These are phyloP conservation scores for Calosoma granatense DNA, from an alignment of 1,140 invertebrate genomes.

Conservation along the genomic window DNA sequence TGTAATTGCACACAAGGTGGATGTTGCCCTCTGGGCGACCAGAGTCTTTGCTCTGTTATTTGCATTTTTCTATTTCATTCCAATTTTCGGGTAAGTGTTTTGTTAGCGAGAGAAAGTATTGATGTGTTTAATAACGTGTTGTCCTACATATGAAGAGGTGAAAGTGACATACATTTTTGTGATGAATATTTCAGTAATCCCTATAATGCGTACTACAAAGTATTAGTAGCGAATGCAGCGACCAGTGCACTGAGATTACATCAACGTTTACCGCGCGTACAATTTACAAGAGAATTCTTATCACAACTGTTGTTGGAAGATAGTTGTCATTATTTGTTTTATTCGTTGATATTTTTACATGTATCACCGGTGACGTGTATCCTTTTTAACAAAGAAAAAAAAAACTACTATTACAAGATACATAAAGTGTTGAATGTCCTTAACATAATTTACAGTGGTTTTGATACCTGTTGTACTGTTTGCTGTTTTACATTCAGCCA, in stretches of 20 bases:
- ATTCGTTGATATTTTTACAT: conserved; percentile 87
- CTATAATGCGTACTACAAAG: conserved; percentile 81
- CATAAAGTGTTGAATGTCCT: conserved; percentile 35
- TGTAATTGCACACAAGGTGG: conserved; percentile 71
- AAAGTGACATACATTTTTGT: conserved; percentile 9
- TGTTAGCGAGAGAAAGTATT: conserved; percentile 9
- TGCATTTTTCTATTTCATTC: conserved; percentile 73
- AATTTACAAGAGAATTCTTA: conserved; percentile 72
- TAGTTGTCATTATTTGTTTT: conserved; percentile 93
- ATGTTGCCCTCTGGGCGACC: conserved; percentile 73
- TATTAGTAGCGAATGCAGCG: conserved; percentile 81
- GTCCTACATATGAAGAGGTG: background rate
- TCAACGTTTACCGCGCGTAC: conserved; percentile 76
- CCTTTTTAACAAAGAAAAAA: conserved; percentile 42
- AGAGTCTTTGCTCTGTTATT: conserved; percentile 73
- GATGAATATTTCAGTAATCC: conserved; percentile 52
- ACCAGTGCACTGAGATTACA: conserved; percentile 88
- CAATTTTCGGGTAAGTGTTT: conserved; percentile 72
- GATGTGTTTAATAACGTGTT: background rate
- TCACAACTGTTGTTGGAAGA: conserved; percentile 75
- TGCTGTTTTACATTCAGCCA: conserved; percentile 81
- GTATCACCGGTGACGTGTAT: conserved; percentile 80
- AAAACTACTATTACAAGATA: conserved; percentile 36
- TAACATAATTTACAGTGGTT: conserved; percentile 57
- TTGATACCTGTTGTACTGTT: conserved; percentile 81